Conservation (phyloP, 2,888 invertebrate species). For the Drosophila meridiana region DNA sequence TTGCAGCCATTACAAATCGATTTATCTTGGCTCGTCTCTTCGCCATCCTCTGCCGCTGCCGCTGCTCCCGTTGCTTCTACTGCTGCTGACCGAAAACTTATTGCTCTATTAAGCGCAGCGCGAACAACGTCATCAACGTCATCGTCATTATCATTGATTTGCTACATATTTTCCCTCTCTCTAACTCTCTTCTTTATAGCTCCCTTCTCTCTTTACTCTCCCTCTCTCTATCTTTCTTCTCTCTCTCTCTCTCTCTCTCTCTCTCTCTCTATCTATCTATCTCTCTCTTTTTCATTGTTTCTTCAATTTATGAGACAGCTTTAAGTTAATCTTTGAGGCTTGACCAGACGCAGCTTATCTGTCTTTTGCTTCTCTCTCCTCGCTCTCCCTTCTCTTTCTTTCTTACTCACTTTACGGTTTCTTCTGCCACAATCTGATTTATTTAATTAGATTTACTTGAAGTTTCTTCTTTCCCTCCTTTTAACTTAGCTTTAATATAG, state of each 20-base stretch:
- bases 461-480: too few relatives aligned
- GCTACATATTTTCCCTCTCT: background rate
- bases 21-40: conserved; percentile 73
- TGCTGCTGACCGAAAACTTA: conserved; percentile 59
- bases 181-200: background rate
- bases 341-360: background rate
- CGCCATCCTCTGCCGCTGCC: background rate
- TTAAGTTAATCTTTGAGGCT: conserved; percentile 13
- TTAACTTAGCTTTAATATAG: background rate
- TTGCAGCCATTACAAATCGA: conserved; percentile 82
- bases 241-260: background rate
- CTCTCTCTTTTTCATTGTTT: background rate
- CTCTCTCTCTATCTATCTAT: background rate
- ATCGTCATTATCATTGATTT: conserved; percentile 37
- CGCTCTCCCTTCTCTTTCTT: background rate
- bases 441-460: conserved; percentile 2
- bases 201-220: background rate
- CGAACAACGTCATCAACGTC: conserved; percentile 53
- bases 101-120: conserved; percentile 63
- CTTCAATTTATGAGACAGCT: conserved; percentile 13
- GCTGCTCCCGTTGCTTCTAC: background rate
- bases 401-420: too few relatives aligned
- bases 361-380: background rate
- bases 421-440: background rate
- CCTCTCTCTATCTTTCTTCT: background rate